Base-by-base conservation (phyloP, 2,888 invertebrate species). In the Amphimallon solstitiale region DNA sequence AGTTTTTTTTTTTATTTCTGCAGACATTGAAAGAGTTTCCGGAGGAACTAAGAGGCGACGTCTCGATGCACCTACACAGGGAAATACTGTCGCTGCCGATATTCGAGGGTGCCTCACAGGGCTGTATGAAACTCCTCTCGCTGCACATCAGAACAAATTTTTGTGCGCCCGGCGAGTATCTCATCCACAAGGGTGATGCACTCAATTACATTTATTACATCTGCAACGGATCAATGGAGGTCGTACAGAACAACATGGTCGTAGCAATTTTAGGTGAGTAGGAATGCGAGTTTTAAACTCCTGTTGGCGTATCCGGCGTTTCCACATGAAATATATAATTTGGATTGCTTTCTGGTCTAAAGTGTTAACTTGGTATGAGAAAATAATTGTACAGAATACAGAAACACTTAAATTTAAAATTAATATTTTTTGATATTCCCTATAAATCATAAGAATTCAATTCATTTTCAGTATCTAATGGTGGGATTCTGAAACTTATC, bases 151-250 rank as follows among this genome's bases (percentile, higher is more conserved):
- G 95, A 74, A 92, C 94, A 77, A 95, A 95, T 84, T 97, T 98
- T 82, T 97, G 97, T 80, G 97, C 97, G 7, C 97, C 97, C 2
- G 97, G 97, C 65, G 97, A 97, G 81, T 97, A 92, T 80, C 87
- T 97, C 49, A 92, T 97, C 45, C 97, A 97, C 84, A 94, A 92
- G 84, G 97, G 97, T 40, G 97, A 97, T 78, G 96, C 96, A 4
- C 87, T 97, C 23, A 92, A 93, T 68, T 95, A 95, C 80, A 94
- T 97, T 76, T 97, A 96, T 84, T 96, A 97, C 82, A 90, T 97
- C 72, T 97, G 95, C 85, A 97, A 97, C 79, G 97, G 97, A 4
- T 96, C 96, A 23, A 96, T 97, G 96, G 97, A 97, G 84, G 96
- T 97, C 46, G 92, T 97, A 77, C 96, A 97, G 81, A 92, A 95